Evolutionary conservation across 2,113 vertebrate species (phyloP), one percentile per base, ranked within the genome.

Genomic region (Apus apus): DNA sequence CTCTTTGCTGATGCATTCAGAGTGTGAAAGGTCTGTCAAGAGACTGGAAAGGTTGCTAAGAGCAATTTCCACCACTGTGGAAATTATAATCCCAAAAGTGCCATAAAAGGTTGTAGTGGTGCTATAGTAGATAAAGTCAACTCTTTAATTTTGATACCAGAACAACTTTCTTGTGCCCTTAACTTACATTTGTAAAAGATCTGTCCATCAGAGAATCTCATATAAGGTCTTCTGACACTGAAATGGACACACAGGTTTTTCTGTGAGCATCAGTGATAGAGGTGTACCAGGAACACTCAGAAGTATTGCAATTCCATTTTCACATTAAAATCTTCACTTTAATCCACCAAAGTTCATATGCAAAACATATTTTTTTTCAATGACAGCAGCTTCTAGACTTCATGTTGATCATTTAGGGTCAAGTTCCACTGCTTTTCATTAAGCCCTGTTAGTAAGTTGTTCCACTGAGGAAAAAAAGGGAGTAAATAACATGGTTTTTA

Each of bases 201-300:
- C 15, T 29, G 21, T 46, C 23, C 34, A 9, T 46, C 32, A 50
- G n/a, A 80, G 16, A 75, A 32, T 65, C 38, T 74, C 46, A 4
- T 14, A 0, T 20, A 19, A 20, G 1, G 1, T 34, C 64, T 62
- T 0, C 19, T 67, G 13, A 34, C 18, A 6, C 23, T 48, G 34
- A 68, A 78, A 30, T 1, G 27, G 43, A 89, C 30, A 32, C 21
- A 32, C 9, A 34, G 32, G 6, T 19, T 94, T 90, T 54, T 40
- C n/a, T 68, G 11, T 57, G 18, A 34, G 15, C 9, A 8, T 50
- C 68, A 58, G 1, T 13, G 7, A 11, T 45, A 51, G 54, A 30
- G 15, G 15, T 75, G 78, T 82, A 57, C 18, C 22, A 51, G 53
- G 46, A 91, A 45, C 15, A 56, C 23, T 50, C 48, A 45, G 36